Base-by-base conservation (phyloP, 1,140 invertebrate species). In the Muscidifurax raptorellus region DNA sequence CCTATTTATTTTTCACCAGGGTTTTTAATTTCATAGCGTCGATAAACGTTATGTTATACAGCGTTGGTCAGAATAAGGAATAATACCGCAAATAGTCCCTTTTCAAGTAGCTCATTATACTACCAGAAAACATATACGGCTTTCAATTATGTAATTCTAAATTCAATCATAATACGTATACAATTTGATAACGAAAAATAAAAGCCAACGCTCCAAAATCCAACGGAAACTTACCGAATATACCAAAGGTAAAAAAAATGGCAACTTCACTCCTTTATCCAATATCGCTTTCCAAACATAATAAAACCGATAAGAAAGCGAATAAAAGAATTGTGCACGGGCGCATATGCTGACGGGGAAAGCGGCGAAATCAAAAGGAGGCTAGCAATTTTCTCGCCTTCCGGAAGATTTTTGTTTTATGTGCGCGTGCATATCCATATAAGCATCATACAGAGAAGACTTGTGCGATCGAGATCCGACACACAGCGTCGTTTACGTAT, bases 381-480 rank as follows among this genome's bases (percentile, higher is more conserved):
- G 52, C 10, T 79, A 40, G 32, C 52, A 36, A 79, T 79, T 79
- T 78, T 78, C 76, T 78, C 52, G 47, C 77, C 77, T 79, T n/a
- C 77, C 18, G 25, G 36, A 18, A 78, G 47, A 78, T 78, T 59
- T 64, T 78, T 64, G 77, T 67, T 52, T 76, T 47, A 47, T 32
- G 30, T 22, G n/a, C 44, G 32, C 32, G 67, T 30, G 32, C 5
- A 40, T 52, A 47, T 25, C 3, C 13, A 25, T 40, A 76, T 12
- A 44, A 25, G 74, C 32, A 74, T 40, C 36, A 9, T 9, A 10
- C 0, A 1, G 36, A 40, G 36, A 40, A 40, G 36, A 9, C 36
- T 10, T n/a, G n/a, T n/a, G n/a, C n/a, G n/a, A n/a, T n/a, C 36
- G 36, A 7, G 36, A 32, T 32, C 32, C 32, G 32, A 32, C 32